phyloP scores from a whole-genome alignment of 2,888 invertebrate species.

The Agrilus biguttatus region DNA sequence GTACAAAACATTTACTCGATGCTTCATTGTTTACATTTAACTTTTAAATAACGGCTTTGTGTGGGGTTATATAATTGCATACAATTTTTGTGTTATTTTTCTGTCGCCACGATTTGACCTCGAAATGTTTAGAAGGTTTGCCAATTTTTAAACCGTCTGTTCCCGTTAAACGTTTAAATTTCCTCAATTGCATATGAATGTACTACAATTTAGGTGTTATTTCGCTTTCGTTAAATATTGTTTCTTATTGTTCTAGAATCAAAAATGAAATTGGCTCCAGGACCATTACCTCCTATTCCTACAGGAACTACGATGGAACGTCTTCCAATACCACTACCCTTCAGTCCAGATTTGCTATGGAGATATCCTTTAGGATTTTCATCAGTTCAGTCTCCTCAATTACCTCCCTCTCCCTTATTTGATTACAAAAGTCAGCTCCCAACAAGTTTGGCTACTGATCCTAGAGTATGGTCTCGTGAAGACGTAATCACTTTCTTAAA shows the following conservation, averaged over 20 bases:
- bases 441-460: conserved; percentile 70
- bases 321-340: conserved; percentile 60
- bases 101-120: too few species aligned
- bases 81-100: too few species aligned
- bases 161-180: not conserved
- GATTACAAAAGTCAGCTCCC: conserved; percentile 83
- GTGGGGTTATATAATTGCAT: too few species aligned
- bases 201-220: too few species aligned
- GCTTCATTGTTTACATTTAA: too few species aligned
- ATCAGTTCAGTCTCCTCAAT: conserved; percentile 43
- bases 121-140: too few species aligned
- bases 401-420: conserved; percentile 53
- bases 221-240: not conserved
- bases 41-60: too few species aligned
- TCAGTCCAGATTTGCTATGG: conserved; percentile 77
- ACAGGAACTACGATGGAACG: conserved; percentile 49
- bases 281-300: conserved; percentile 29
- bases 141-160: too few species aligned
- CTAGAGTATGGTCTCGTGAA: conserved; percentile 79
- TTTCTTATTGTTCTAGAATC: conserved; percentile 8
- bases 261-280: conserved; percentile 39
- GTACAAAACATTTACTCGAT: too few species aligned
- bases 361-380: conserved; percentile 71
- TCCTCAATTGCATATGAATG: too few species aligned
- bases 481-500: conserved; percentile 77